A percentile compares a stretch with the other conserved stretches of the same genome.
Conservation (phyloP, 2,797 vertebrate genomes). For the Enteromius radiatus region DNA sequence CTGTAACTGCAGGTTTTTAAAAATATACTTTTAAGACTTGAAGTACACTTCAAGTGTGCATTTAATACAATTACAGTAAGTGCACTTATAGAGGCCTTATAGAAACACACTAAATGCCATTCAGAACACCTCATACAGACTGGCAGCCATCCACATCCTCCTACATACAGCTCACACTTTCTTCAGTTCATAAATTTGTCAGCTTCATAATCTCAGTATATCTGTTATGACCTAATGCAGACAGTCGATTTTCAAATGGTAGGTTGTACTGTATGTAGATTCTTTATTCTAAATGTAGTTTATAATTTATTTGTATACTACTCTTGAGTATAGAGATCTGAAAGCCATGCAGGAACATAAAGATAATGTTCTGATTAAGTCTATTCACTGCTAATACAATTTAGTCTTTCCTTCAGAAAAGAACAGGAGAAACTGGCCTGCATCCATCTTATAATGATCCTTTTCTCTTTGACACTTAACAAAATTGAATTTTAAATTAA, state of each 20-base stretch:
- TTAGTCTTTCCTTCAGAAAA: slow-evolving; percentile 54
- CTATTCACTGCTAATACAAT: slow-evolving; percentile 59
- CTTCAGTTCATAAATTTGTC: neutral
- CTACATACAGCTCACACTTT: neutral
- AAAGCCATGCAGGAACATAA: neutral
- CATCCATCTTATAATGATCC: slow-evolving; percentile 62
- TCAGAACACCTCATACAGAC: neutral
- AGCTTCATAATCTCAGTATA: neutral
- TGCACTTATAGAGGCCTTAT: neutral
- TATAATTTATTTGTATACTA: neutral
- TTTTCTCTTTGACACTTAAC: slow-evolving; percentile 62
- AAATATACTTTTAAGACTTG: neutral
- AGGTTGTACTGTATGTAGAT: neutral
- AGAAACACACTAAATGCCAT: neutral
- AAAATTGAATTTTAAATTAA: slow-evolving; percentile 62
- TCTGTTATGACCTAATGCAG: neutral
- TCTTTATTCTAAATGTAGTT: neutral
- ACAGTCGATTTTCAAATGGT: neutral
- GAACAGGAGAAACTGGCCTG: slow-evolving; percentile 65
- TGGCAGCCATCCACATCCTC: neutral
- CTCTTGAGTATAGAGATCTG: neutral
- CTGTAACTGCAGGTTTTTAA: neutral
- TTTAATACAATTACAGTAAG: neutral
- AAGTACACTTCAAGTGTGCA: neutral
- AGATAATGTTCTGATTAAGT: slow-evolving; percentile 22